These are phyloP conservation scores for Crematogaster levior DNA, from an alignment of 2,888 invertebrate genomes.

Conservation along the genomic window DNA sequence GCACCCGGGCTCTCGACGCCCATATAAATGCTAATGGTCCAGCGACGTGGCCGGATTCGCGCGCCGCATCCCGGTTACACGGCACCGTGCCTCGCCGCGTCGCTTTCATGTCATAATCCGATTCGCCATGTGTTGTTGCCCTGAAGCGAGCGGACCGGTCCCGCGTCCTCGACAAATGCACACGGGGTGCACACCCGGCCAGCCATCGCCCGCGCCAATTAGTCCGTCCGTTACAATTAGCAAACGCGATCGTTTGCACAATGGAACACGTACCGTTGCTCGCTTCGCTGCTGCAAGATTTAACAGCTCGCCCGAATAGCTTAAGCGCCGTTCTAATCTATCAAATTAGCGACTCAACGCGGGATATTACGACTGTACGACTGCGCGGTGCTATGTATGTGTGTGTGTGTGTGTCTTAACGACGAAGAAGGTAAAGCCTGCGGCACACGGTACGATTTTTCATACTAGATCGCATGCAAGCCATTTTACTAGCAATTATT, in stretches of 20 bases:
- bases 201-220: not conserved
- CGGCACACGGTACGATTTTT: too few species aligned
- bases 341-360: conserved; percentile 3
- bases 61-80: conserved; percentile 67
- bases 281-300: conserved; percentile 13
- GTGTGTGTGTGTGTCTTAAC: not conserved
- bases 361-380: not conserved
- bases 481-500: too few species aligned
- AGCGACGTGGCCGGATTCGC: conserved; percentile 46
- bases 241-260: conserved; percentile 33
- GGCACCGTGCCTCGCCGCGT: conserved; percentile 45
- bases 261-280: conserved; percentile 19
- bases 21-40: conserved; percentile 77
- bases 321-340: conserved; percentile 12
- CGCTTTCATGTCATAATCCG: conserved; percentile 65
- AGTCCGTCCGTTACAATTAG: conserved; percentile 41
- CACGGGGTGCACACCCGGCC: not conserved
- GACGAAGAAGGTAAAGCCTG: not conserved
- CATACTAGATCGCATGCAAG: too few species aligned
- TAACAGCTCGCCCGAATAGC: conserved; percentile 16
- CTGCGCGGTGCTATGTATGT: too few species aligned
- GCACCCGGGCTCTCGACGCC: conserved; percentile 61
- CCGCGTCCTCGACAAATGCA: conserved; percentile 24
- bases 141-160: not conserved
- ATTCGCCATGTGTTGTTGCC: conserved; percentile 54